phyloP scores from a whole-genome alignment of 2,113 vertebrate species.

The Siphamia tubifer region DNA sequence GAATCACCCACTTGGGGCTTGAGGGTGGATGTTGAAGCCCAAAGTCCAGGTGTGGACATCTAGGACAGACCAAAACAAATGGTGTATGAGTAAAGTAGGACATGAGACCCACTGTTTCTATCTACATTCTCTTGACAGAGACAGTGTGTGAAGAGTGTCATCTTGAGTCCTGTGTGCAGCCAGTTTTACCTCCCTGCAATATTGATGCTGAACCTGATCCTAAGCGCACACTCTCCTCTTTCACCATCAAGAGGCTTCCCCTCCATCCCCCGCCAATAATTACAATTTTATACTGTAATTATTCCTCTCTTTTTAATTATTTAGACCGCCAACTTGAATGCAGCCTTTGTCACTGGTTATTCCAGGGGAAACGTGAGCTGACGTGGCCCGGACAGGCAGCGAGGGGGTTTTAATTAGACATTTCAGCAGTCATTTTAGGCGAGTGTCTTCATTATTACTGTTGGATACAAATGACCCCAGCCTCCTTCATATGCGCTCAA shows the following conservation, averaged over 20 bases:
- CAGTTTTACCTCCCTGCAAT: constrained; percentile 74
- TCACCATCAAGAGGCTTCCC: constrained; percentile 69
- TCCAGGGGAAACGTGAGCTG: constrained; percentile 76
- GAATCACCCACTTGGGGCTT: too few relatives aligned
- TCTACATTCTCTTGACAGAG: neutral
- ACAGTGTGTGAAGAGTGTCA: neutral
- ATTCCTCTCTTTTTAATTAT: constrained; percentile 92
- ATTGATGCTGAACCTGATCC: constrained; percentile 80
- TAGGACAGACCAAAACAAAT: neutral
- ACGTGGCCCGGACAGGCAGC: constrained; percentile 60
- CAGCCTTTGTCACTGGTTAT: constrained; percentile 74
- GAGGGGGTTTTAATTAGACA: constrained; percentile 75
- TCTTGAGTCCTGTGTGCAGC: constrained; percentile 16
- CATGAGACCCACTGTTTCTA: too few relatives aligned
- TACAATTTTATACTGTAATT: constrained; percentile 93
- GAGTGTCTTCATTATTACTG: constrained; percentile 61
- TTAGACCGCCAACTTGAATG: constrained; percentile 78
- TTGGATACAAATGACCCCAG: constrained; percentile 59
- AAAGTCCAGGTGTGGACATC: too few relatives aligned
- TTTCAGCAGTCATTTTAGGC: constrained; percentile 77
- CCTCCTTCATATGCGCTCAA: constrained; percentile 65
- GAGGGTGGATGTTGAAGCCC: too few relatives aligned
- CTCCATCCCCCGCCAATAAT: constrained; percentile 79
- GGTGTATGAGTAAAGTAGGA: too few relatives aligned
- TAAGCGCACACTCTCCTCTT: constrained; percentile 70